Conservation (phyloP, 2,888 invertebrate genomes). For the Leucoma salicis region DNA sequence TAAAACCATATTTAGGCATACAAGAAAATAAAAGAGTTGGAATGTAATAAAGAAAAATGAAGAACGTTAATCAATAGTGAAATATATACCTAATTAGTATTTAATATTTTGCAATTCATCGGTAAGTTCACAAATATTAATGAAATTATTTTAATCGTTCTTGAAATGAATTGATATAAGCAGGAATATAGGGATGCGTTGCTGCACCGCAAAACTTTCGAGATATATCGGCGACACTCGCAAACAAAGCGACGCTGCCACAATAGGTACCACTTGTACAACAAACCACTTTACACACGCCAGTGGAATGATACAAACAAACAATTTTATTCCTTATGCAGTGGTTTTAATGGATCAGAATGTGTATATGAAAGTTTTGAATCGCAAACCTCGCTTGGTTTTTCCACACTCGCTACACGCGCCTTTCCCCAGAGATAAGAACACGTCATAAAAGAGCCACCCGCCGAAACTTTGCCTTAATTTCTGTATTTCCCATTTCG, state of each 20-base stretch:
- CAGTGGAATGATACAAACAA: conserved; percentile 15
- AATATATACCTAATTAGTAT: too few species aligned
- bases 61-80: too few species aligned
- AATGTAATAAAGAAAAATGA: too few species aligned
- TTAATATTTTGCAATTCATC: too few species aligned
- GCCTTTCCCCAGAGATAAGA: conserved; percentile 67
- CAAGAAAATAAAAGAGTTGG: too few species aligned
- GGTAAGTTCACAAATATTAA: too few species aligned
- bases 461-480: conserved; percentile 70
- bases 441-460: conserved; percentile 73
- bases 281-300: conserved; percentile 45
- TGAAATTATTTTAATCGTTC: too few species aligned
- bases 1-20: too few species aligned
- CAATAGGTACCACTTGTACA: conserved; percentile 66
- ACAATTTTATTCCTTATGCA: conserved; percentile 43
- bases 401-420: conserved; percentile 52
- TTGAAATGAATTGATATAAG: conserved; percentile 46
- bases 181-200: conserved; percentile 48
- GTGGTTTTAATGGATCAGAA: conserved; percentile 36
- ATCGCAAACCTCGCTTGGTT: conserved; percentile 40
- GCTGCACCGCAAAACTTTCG: conserved; percentile 66
- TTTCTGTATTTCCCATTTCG: conserved; percentile 63
- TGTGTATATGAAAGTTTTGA: conserved; percentile 33
- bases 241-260: conserved; percentile 69
- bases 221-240: conserved; percentile 75